Evolutionary conservation across 1,140 invertebrate genomes (phyloP), one percentile per base, ranked within the genome.

Genomic region (Whitmania pigra): DNA sequence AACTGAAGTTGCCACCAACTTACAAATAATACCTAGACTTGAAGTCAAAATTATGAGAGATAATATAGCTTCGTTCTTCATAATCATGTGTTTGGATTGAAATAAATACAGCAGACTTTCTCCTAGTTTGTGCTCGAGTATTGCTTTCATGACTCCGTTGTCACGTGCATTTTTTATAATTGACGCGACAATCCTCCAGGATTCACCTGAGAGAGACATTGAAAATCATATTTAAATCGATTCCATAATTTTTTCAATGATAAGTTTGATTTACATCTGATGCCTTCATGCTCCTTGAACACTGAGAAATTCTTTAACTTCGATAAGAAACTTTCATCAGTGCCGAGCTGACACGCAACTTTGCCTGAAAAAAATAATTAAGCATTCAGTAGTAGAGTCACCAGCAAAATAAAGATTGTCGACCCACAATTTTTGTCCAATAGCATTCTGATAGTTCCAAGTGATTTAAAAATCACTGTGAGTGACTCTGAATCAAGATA

Each of bases 21-120:
- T 49, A 49, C 43, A 49, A 49, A 49, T 49, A 49, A 17, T 25
- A 63, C 57, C 57, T 25, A 63, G 57, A n/a, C 22, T 31, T 31
- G 57, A 25, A 7, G 20, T 20, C 6, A 63, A 31, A n/a, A 63
- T 31, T 25, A 25, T 63, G 57, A 63, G 57, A n/a, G 57, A 63
- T 17, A 63, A 18, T 11, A 63, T 22, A 7, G 57, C 57, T 63
- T 63, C 57, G 11, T 63, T 63, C 57, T 63, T 63, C 57, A 63
- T 63, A 18, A 63, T n/a, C 29, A 63, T 18, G 29, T 63, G 57
- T 25, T 63, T 31, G 57, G 57, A 63, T 63, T 63, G 22, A 22
- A 63, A 20, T n/a, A 63, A 31, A 5, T 63, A 6, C 22, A 63
- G 15, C 29, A 63, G 57, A 63, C 29, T 22, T 15, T 63, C 22